Evolutionary conservation across 1,140 invertebrate genomes (phyloP).

Genomic region (Patella vulgata): DNA sequence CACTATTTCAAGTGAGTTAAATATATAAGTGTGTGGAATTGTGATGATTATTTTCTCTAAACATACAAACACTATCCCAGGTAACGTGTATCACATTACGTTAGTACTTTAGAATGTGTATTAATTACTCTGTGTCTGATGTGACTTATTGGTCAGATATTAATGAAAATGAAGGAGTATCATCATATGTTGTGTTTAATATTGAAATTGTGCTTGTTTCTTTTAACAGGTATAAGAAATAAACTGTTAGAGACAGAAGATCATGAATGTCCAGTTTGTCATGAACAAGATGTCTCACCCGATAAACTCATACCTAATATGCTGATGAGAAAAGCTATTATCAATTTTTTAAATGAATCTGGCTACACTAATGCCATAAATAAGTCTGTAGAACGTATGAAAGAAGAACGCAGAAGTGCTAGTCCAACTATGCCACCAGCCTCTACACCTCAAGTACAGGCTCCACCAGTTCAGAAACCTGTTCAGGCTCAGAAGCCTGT

Average conservation of each 20-base stretch:
- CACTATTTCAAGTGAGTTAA: no score
- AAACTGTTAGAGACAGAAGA: constrained; percentile 91
- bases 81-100: no score
- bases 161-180: no score
- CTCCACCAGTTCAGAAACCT: not conserved
- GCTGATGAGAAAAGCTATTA: constrained; percentile 87
- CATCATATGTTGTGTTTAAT: no score
- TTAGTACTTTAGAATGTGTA: no score
- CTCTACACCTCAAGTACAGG: constrained; percentile 8
- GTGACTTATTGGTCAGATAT: no score
- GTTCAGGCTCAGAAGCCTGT: no score
- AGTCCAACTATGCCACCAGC: not conserved
- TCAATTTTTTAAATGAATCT: constrained; percentile 89
- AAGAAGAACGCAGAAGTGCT: constrained; percentile 1
- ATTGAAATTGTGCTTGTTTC: constrained; percentile 12
- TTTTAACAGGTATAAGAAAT: constrained; percentile 81
- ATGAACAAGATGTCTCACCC: constrained; percentile 90
- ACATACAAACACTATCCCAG: no score
- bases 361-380: constrained; percentile 74
- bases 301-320: constrained; percentile 93
- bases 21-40: no score
- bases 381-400: constrained; percentile 10
- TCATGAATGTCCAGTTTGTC: constrained; percentile 93
- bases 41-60: no score
- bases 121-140: no score